phyloP scores from a whole-genome alignment of 2,888 invertebrate species.

The Oligia strigilis region DNA sequence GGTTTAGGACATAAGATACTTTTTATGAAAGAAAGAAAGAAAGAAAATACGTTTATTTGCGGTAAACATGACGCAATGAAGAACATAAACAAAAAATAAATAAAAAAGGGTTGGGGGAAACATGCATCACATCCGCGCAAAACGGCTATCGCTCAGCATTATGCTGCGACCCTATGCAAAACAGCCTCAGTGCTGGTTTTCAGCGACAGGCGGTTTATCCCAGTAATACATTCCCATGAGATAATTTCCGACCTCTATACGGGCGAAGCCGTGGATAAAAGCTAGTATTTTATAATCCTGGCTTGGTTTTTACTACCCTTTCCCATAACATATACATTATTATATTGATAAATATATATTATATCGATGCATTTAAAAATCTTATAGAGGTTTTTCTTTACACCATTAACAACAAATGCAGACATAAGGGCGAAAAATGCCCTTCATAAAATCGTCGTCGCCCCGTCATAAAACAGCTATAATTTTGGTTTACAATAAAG shows the following conservation, averaged over 20 bases:
- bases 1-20: not conserved
- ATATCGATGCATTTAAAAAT: not conserved
- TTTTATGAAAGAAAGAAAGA: not conserved
- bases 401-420: constrained; percentile 11
- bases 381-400: constrained; percentile 12
- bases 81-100: too few relatives aligned
- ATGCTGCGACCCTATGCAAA: too few relatives aligned
- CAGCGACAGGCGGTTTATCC: not conserved
- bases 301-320: not conserved
- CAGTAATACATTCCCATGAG: not conserved
- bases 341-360: not conserved
- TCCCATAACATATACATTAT: not conserved
- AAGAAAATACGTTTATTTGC: too few relatives aligned
- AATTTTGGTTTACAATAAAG: constrained; percentile 55
- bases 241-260: not conserved
- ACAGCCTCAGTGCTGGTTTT: too few relatives aligned
- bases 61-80: too few relatives aligned
- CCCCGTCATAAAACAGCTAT: constrained; percentile 49
- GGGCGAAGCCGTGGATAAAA: not conserved
- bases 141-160: too few relatives aligned
- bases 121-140: too few relatives aligned
- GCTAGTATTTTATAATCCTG: constrained; percentile 1
- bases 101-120: too few relatives aligned
- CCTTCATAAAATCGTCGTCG: constrained; percentile 53
- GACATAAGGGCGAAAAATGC: constrained; percentile 37